phyloP scores from a whole-genome alignment of 1,140 invertebrate genomes.

The Charaxes varanes region DNA sequence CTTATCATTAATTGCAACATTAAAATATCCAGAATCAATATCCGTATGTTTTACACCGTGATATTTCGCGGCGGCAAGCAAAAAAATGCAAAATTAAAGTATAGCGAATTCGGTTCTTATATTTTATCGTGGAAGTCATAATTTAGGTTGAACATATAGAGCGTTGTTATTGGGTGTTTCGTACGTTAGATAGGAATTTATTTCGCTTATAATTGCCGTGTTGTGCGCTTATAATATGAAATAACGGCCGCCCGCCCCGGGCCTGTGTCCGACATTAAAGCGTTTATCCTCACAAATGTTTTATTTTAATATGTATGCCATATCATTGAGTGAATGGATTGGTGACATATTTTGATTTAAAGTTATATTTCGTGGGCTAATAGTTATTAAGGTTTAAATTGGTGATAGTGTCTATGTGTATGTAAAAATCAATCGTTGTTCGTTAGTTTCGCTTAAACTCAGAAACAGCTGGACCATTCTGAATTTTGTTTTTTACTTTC shows the following conservation, averaged over 20 bases:
- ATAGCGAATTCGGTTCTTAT: background rate
- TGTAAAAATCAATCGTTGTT: no score
- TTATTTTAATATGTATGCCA: no score
- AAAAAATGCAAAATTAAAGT: background rate
- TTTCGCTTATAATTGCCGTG: constrained; percentile 28
- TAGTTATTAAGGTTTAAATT: no score
- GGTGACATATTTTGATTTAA: no score
- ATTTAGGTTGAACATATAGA: constrained; percentile 2
- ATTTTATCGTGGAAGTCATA: background rate
- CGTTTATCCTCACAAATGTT: constrained; percentile 20
- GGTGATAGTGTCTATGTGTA: no score
- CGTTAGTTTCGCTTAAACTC: no score
- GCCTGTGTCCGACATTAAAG: constrained; percentile 20
- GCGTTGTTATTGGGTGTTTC: constrained; percentile 12
- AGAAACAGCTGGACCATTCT: no score
- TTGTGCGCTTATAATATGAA: constrained; percentile 26
- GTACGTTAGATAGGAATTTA: constrained; percentile 29
- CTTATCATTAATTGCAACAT: constrained; percentile 51
- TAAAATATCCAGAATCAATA: constrained; percentile 42
- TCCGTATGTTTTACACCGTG: constrained; percentile 15
- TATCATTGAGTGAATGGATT: no score
- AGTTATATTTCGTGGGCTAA: no score
- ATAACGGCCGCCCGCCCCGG: constrained; percentile 23
- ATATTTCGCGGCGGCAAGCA: background rate
- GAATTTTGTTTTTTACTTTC: no score